phyloP scores from a whole-genome alignment of 2,113 vertebrate species.

The Stigmatopora nigra region DNA sequence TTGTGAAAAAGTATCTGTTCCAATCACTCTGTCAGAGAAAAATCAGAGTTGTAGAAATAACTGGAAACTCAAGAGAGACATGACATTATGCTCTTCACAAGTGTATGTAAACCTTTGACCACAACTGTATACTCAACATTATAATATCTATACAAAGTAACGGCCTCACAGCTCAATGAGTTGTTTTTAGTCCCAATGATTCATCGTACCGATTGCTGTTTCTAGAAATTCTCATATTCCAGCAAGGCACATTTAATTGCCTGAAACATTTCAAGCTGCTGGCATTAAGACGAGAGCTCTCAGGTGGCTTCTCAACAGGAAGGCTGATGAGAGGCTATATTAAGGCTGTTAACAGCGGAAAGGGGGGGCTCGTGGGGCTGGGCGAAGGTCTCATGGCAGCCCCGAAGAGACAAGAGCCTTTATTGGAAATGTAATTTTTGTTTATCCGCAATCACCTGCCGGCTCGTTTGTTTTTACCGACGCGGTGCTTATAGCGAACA shows the following conservation, averaged over 20 bases:
- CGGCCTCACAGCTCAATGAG: not conserved
- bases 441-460: conserved; percentile 73
- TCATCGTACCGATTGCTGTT: conserved; percentile 19
- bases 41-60: too few species aligned
- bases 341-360: conserved; percentile 67
- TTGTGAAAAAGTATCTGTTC: too few species aligned
- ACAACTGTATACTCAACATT: conserved; percentile 18
- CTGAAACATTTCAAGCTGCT: conserved; percentile 48
- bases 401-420: conserved; percentile 64
- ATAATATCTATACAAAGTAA: not conserved
- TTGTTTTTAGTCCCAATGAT: conserved; percentile 14
- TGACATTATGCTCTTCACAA: too few species aligned
- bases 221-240: conserved; percentile 1
- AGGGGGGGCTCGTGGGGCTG: conserved; percentile 62
- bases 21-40: too few species aligned
- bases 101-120: too few species aligned
- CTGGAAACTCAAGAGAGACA: too few species aligned
- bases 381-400: conserved; percentile 24
- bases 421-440: conserved; percentile 79
- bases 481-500: conserved; percentile 50
- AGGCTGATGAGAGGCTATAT: conserved; percentile 67
- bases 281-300: conserved; percentile 63
- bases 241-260: conserved; percentile 43
- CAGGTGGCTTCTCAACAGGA: conserved; percentile 54
- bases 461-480: conserved; percentile 70